phyloP scores from a whole-genome alignment of 2,888 invertebrate genomes.

The Parelbella ahira region DNA sequence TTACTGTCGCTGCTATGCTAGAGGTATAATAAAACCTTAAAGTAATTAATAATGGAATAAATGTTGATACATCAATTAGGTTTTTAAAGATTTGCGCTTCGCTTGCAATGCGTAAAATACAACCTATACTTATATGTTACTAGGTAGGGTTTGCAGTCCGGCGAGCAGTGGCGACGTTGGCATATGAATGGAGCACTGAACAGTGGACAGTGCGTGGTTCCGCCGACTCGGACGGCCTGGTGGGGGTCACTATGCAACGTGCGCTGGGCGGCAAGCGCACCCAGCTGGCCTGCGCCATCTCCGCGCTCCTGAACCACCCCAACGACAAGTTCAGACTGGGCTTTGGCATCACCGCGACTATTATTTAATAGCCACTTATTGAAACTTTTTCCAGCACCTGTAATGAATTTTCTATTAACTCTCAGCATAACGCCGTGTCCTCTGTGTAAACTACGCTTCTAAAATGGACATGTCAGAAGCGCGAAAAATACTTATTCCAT shows the following conservation, averaged over 20 bases:
- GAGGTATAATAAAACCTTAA: constrained; percentile 50
- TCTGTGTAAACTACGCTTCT: too few relatives aligned
- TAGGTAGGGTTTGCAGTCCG: constrained; percentile 65
- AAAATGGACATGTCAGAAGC: too few relatives aligned
- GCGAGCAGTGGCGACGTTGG: constrained; percentile 62
- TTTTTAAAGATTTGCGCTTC: too few relatives aligned
- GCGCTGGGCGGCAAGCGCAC: constrained; percentile 59
- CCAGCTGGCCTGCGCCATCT: constrained; percentile 61
- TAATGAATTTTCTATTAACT: too few relatives aligned
- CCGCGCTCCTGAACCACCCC: constrained; percentile 72
- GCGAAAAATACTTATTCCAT: too few relatives aligned
- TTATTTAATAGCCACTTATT: constrained; percentile 42
- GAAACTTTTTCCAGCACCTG: too few relatives aligned
- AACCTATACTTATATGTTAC: too few relatives aligned
- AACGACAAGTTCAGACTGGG: constrained; percentile 73
- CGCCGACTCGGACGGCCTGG: constrained; percentile 67
- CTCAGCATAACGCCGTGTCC: too few relatives aligned
- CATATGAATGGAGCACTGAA: constrained; percentile 64
- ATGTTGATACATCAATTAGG: too few relatives aligned
- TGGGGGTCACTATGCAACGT: constrained; percentile 65
- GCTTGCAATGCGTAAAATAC: too few relatives aligned
- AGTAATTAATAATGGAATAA: too few relatives aligned
- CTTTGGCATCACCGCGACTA: constrained; percentile 63
- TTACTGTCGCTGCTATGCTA: constrained; percentile 70
- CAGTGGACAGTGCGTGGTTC: constrained; percentile 68